phyloP scores from a whole-genome alignment of 2,113 vertebrate genomes.

The Melanocharis versteri region DNA sequence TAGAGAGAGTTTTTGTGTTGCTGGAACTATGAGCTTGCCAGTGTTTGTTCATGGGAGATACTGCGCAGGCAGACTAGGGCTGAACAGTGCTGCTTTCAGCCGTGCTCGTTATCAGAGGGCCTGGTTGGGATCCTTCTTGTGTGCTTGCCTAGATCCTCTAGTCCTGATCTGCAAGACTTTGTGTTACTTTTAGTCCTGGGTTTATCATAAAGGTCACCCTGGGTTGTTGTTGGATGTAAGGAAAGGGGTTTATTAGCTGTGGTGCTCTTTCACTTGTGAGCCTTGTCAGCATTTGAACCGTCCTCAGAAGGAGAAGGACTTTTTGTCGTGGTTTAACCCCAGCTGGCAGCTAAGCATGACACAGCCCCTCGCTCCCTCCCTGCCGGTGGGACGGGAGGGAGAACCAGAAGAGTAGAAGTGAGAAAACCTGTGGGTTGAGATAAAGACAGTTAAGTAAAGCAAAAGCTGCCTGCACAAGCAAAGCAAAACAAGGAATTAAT shows the following conservation, averaged over 20 bases:
- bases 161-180: background rate
- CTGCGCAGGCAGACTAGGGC: background rate
- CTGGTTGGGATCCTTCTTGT: background rate
- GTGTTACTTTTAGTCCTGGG: background rate
- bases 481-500: background rate
- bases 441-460: background rate
- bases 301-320: background rate
- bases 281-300: background rate
- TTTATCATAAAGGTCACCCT: background rate
- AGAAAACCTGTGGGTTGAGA: background rate
- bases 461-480: background rate
- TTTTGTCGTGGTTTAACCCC: background rate
- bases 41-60: background rate
- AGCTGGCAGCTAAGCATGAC: background rate
- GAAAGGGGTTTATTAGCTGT: background rate
- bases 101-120: accelerated
- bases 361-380: background rate
- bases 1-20: background rate
- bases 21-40: background rate
- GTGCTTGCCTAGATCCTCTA: background rate
- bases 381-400: accelerated
- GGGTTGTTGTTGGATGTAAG: background rate
- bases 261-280: background rate
- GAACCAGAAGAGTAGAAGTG: background rate
- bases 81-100: background rate